These are phyloP conservation scores for Aphelenchoides avenae DNA, from an alignment of 1,140 invertebrate species.

Conservation along the genomic window DNA sequence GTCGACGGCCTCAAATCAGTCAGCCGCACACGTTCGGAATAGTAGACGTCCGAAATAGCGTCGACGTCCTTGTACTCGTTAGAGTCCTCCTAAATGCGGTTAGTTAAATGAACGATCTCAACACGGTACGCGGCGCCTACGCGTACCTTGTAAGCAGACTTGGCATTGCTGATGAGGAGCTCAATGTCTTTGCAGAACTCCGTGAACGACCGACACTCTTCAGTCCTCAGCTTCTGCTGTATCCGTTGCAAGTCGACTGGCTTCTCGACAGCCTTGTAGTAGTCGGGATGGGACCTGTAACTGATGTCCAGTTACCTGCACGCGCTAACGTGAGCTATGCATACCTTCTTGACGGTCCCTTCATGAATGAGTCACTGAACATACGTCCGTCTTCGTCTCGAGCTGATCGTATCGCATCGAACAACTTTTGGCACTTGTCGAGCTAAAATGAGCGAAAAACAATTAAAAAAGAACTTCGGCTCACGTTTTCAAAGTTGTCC, in stretches of 20 bases:
- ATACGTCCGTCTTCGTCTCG: constrained; percentile 12
- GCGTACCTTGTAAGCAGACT: constrained; percentile 80
- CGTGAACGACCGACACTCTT: constrained; percentile 83
- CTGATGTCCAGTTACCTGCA: too few species aligned
- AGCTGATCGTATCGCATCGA: constrained; percentile 13
- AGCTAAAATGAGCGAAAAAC: constrained; percentile 13
- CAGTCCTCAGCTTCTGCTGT: constrained; percentile 81
- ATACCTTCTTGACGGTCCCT: too few species aligned
- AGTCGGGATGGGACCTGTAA: too few species aligned
- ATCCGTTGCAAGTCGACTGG: constrained; percentile 96
- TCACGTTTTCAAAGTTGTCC: constrained; percentile 8
- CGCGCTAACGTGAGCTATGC: too few species aligned
- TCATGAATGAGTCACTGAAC: constrained; percentile 4
- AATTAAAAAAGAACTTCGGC: constrained; percentile 3
- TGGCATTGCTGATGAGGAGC: constrained; percentile 81
- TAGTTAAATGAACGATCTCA: too few species aligned
- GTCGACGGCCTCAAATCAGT: too few species aligned
- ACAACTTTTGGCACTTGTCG: constrained; percentile 7
- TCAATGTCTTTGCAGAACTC: constrained; percentile 80
- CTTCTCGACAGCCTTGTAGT: constrained; percentile 93
- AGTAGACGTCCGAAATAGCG: too few species aligned
- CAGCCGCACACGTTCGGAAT: too few species aligned
- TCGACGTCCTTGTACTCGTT: too few species aligned
- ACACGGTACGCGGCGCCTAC: too few species aligned
- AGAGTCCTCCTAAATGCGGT: too few species aligned